Percentiles rank a stretch among this genome's conserved stretches.
phyloP scores from a whole-genome alignment of 2,888 invertebrate species.

The Flexamia atlantica region DNA sequence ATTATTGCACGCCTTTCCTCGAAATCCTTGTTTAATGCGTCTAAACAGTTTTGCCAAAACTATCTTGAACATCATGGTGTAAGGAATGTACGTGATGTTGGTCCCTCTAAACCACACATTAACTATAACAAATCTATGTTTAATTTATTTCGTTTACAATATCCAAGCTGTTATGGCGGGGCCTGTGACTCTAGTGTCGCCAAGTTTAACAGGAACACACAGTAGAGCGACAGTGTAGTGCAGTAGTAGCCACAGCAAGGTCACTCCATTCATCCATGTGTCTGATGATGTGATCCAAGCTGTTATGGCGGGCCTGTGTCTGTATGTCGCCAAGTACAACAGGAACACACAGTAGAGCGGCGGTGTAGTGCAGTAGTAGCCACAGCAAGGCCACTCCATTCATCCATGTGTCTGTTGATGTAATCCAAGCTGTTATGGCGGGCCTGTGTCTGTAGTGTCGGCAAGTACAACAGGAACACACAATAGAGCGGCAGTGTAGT shows the following conservation, averaged over 20 bases:
- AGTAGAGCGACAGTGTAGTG: slow-evolving; percentile 19
- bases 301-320: background rate
- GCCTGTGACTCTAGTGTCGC: background rate
- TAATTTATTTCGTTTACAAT: too few relatives aligned
- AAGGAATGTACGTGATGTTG: too few relatives aligned
- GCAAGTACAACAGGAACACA: slow-evolving; percentile 15
- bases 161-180: slow-evolving; percentile 29
- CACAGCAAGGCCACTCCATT: slow-evolving; percentile 25
- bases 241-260: background rate
- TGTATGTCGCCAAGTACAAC: background rate
- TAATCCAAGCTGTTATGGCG: slow-evolving; percentile 32
- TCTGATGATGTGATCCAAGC: slow-evolving; percentile 19
- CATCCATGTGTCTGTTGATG: slow-evolving; percentile 43
- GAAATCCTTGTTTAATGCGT: too few relatives aligned
- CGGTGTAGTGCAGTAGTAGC: slow-evolving; percentile 10
- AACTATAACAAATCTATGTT: too few relatives aligned
- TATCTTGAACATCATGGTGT: too few relatives aligned
- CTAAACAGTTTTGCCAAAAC: too few relatives aligned
- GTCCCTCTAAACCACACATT: too few relatives aligned
- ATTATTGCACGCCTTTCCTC: too few relatives aligned
- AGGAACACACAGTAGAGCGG: background rate
- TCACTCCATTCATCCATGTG: slow-evolving; percentile 5
- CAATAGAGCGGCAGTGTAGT: background rate
- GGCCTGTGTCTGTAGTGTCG: background rate
- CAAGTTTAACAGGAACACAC: background rate